Evolutionary conservation across 2,797 vertebrate genomes (phyloP).

Genomic region (Staurois parvus): DNA sequence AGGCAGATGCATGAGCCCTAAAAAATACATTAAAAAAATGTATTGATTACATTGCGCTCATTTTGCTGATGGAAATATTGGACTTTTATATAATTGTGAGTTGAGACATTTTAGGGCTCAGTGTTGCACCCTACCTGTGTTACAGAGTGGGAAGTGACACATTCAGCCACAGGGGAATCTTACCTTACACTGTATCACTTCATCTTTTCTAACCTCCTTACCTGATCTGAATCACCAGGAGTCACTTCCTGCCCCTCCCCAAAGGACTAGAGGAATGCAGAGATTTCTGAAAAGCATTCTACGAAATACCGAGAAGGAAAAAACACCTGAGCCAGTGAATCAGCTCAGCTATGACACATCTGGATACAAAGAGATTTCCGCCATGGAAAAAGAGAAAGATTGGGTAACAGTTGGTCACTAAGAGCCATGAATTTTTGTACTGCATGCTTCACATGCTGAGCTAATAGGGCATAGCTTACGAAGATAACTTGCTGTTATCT

Average conservation of each 20-base stretch:
- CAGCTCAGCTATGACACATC: not conserved
- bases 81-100: not conserved
- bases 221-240: slow-evolving; percentile 37
- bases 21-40: too few relatives aligned
- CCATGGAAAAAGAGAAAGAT: not conserved
- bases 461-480: too few relatives aligned
- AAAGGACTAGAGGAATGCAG: slow-evolving; percentile 8
- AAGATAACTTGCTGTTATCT: too few relatives aligned
- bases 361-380: not conserved
- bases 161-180: slow-evolving; percentile 18
- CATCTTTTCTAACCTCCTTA: not conserved
- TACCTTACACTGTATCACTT: not conserved
- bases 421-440: not conserved
- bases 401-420: not conserved
- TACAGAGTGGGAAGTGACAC: slow-evolving; percentile 27
- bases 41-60: too few relatives aligned
- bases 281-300: slow-evolving; percentile 1
- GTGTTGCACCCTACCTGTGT: not conserved
- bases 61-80: too few relatives aligned
- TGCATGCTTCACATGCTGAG: too few relatives aligned
- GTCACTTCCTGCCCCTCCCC: slow-evolving; percentile 46
- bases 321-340: not conserved
- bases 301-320: not conserved
- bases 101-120: not conserved
- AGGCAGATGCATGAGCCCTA: too few relatives aligned